Base-by-base conservation (phyloP, 1,140 invertebrate genomes). In the Bombus cullumanus region DNA sequence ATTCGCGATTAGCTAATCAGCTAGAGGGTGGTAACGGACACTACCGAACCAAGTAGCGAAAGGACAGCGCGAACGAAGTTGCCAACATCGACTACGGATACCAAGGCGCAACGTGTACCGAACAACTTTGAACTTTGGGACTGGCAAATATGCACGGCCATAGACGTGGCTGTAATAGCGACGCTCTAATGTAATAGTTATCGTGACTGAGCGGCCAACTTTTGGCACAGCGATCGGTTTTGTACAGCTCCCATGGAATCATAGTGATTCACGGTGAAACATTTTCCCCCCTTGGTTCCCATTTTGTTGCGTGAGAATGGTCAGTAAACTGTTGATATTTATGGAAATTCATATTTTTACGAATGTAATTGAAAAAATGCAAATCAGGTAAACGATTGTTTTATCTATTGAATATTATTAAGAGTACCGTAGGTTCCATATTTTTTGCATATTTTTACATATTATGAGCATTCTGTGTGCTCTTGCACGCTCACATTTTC, bases 1-100 rank as follows among this genome's bases (percentile, higher is more conserved):
- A 79, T 79, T 79, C 41, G 77, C 62, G 77, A 79, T 79, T 68
- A 79, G 77, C 77, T 79, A 79, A 79, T 79, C 77, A 68, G 41
- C n/a, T 25, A 31, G 34, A 22, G n/a, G 28, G 71, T n/a, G 13
- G 71, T 28, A n/a, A 34, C n/a, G 39, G 15, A 34, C 57, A 12
- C 34, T 18, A 34, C 25, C 28, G 15, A 25, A 53, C 47, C 59
- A 62, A 62, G 59, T 12, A 53, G 47, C 18, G 47, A 53, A 22
- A 18, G 47, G 47, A 53, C 9, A 78, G 57, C 39, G 28, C 64
- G 64, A 66, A 64, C 59, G 59, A 79, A 79, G 39, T 79, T 79
- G 31, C n/a, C 31, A 59, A 59, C 53, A 59, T 15, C 18, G 77
- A 6, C 28, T 31, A 62, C 43, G 10, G 43, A 6, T 64, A 5